phyloP scores from a whole-genome alignment of 1,140 invertebrate genomes.

The Tetragonula clypearis region DNA sequence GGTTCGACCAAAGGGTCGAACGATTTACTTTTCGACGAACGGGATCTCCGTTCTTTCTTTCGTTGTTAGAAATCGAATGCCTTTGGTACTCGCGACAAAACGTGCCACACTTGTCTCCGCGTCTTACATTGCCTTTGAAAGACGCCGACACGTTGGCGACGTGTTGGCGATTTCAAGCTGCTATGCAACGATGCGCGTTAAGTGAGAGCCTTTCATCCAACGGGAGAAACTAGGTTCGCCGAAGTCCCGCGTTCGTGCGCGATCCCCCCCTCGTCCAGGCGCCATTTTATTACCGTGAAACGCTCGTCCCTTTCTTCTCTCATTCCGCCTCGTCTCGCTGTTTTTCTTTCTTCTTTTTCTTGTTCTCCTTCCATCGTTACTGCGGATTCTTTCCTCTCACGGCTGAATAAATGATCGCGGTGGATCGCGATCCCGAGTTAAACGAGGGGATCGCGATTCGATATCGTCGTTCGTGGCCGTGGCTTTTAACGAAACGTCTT shows the following conservation, averaged over 20 bases:
- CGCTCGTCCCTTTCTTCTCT: background rate
- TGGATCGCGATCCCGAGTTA: background rate
- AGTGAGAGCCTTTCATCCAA: conserved; percentile 4
- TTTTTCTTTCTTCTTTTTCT: too few relatives aligned
- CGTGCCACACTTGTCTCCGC: background rate
- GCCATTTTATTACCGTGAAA: background rate
- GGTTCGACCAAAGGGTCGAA: background rate
- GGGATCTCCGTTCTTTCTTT: background rate
- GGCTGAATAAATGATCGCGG: background rate
- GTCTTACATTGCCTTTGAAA: background rate
- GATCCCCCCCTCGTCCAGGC: too few relatives aligned
- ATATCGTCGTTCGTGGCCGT: background rate
- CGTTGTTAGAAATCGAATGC: background rate
- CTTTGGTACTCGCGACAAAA: background rate
- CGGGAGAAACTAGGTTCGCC: background rate
- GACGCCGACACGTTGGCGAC: background rate
- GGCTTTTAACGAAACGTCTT: background rate
- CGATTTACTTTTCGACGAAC: background rate
- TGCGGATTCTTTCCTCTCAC: too few relatives aligned
- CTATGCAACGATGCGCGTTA: background rate
- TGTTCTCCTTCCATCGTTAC: background rate
- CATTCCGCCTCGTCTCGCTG: too few relatives aligned
- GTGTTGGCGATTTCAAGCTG: background rate
- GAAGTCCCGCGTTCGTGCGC: background rate
- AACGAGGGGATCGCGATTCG: background rate